A percentile compares a stretch with the other conserved stretches of the same genome.
Evolutionary conservation across 2,888 invertebrate genomes (phyloP).

Genomic region (Neoascia interrupta): DNA sequence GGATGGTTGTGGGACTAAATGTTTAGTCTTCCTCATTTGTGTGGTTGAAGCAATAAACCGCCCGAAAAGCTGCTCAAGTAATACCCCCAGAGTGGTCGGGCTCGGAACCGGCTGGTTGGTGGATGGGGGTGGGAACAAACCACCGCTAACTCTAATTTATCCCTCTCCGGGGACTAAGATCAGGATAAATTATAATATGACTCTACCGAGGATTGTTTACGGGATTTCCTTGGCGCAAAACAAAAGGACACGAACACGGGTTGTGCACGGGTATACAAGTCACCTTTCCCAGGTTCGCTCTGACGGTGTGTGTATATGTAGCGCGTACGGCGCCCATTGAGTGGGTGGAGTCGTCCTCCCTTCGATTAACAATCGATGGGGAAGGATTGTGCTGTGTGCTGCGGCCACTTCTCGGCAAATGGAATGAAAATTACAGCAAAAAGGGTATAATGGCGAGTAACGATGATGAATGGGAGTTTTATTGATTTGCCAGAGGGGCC

Average conservation of each 20-base stretch:
- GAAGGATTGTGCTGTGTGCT: slow-evolving; percentile 26
- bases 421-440: slow-evolving; percentile 64
- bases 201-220: slow-evolving; percentile 66
- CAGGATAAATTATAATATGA: slow-evolving; percentile 71
- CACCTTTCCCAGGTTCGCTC: not conserved
- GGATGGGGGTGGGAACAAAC: slow-evolving; percentile 39
- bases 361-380: slow-evolving; percentile 64
- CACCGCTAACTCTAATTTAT: slow-evolving; percentile 72
- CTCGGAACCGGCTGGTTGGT: not conserved
- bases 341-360: not conserved
- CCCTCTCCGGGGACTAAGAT: slow-evolving; percentile 68
- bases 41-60: slow-evolving; percentile 60
- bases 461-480: slow-evolving; percentile 67
- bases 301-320: slow-evolving; percentile 4
- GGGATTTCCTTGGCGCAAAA: slow-evolving; percentile 45
- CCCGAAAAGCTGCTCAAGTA: slow-evolving; percentile 55
- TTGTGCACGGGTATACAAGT: too few species aligned
- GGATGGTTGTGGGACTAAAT: slow-evolving; percentile 48
- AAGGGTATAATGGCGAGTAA: slow-evolving; percentile 59
- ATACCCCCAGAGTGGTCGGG: slow-evolving; percentile 43
- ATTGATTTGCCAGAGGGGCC: slow-evolving; percentile 47
- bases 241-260: slow-evolving; percentile 16
- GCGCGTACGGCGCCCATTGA: slow-evolving; percentile 34
- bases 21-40: slow-evolving; percentile 56
- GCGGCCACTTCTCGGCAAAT: slow-evolving; percentile 29